Base-by-base conservation (phyloP, 30 jellyfish, hydroid and myxozoan species). In the Catostylus mosaicus region DNA sequence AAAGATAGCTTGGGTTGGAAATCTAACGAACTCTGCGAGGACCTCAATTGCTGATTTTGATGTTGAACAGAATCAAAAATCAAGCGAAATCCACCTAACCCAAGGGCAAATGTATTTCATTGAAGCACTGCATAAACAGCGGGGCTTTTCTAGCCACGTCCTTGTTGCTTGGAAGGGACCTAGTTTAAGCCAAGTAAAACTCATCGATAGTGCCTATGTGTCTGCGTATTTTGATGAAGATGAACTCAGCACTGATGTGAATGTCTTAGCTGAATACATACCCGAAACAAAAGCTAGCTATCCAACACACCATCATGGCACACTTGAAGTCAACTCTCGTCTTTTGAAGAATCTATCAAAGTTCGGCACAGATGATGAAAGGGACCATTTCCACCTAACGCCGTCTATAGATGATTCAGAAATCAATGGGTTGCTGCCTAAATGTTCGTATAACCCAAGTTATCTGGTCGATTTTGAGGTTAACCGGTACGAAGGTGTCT, bases 161-260 rank as follows among this genome's bases (percentile, higher is more conserved):
- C 77, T 92, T 7, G 90, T 92, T 26, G 89, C 97, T 20, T 92
- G 98, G 98, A 77, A 84, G 62, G 97, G 96, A 24, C 98, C 98
- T 0, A 82, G 89, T n/a, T 48, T 88, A 57, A 76, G 67, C n/a
- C 67, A 65, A 30, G 77, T 77, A 60, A 80, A 76, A 75, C 61
- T 71, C 19, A 81, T 92, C 23, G 59, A 45, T 30, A 35, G 86
- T 10, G 51, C 56, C 0, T 87, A 86, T 70, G 7, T 92, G 24
- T 92, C 98, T 10, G 93, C 97, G 26, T 92, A 86, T 54, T 16
- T 80, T 36, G 90, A 82, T 40, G 93, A 77, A 27, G 84, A 67
- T 27, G 96, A 86, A 29, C 67, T 74, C 32, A 75, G 75, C 48
- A 20, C 78, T 8, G 98, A 92, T 45, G 96, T 91, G 60, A 91